phyloP scores from a whole-genome alignment of 2,797 vertebrate species.

The Cetoscarus ocellatus region DNA sequence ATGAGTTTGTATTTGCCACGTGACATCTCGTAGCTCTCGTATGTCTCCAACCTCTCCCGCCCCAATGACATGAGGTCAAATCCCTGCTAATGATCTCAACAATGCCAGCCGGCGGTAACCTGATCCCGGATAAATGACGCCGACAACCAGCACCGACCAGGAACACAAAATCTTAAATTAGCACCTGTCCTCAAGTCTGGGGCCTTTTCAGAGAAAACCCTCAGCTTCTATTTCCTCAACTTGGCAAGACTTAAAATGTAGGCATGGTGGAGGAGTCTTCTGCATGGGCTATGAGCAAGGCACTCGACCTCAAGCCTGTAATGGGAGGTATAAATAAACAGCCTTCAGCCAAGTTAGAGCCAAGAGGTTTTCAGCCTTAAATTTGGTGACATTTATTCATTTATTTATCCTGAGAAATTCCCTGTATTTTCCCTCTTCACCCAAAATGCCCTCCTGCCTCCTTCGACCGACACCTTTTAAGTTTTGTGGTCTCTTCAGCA shows the following conservation, averaged over 20 bases:
- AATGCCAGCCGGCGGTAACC: conserved; percentile 30
- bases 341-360: too few species aligned
- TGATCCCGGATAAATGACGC: conserved; percentile 30
- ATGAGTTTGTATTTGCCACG: too few species aligned
- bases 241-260: background rate
- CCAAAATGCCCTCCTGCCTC: background rate
- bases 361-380: background rate
- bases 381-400: too few species aligned
- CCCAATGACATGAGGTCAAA: conserved; percentile 22
- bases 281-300: background rate
- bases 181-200: conserved; percentile 1
- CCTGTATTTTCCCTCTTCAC: conserved; percentile 7
- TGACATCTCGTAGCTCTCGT: too few species aligned
- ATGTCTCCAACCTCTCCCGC: background rate
- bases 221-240: conserved; percentile 21
- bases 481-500: conserved; percentile 36
- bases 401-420: too few species aligned
- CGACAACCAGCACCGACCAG: background rate
- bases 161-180: conserved; percentile 48
- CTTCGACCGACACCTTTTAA: conserved; percentile 1
- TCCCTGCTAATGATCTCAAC: conserved; percentile 34
- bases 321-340: background rate
- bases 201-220: conserved; percentile 12
- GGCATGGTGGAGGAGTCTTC: conserved; percentile 1
- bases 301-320: background rate